These are phyloP conservation scores for Lepidochrysops patricia DNA, from an alignment of 2,888 invertebrate species.

Conservation along the genomic window DNA sequence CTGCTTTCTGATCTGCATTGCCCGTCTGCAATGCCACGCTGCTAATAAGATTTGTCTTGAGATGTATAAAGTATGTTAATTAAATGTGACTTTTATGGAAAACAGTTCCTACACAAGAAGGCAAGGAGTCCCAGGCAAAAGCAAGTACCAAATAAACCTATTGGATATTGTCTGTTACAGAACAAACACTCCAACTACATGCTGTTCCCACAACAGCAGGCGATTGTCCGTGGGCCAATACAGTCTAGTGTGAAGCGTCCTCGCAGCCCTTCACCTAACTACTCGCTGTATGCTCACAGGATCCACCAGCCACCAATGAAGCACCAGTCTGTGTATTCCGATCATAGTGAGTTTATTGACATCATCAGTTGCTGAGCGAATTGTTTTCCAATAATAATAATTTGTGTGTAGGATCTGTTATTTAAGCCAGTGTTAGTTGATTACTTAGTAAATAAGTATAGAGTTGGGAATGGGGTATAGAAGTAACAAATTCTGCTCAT, in stretches of 20 bases:
- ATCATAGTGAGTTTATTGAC: constrained; percentile 69
- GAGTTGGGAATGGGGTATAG: too few species aligned
- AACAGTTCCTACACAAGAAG: too few species aligned
- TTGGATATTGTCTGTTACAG: constrained; percentile 26
- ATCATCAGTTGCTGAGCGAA: background rate
- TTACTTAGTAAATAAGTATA: too few species aligned
- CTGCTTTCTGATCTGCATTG: too few species aligned
- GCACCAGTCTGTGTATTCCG: constrained; percentile 70
- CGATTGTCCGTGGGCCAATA: constrained; percentile 57
- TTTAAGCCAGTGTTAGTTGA: too few species aligned
- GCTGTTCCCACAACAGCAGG: constrained; percentile 49
- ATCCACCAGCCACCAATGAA: constrained; percentile 62
- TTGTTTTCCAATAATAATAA: background rate
- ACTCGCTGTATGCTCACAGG: constrained; percentile 56
- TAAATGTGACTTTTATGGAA: too few species aligned
- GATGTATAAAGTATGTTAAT: too few species aligned
- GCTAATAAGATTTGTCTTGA: too few species aligned
- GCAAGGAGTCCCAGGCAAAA: too few species aligned
- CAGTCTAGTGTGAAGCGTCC: constrained; percentile 66
- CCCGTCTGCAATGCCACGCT: too few species aligned
- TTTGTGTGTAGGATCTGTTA: background rate
- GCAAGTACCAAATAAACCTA: too few species aligned
- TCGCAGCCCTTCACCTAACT: constrained; percentile 76
- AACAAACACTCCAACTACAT: constrained; percentile 46
- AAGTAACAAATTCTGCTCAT: too few species aligned